Evolutionary conservation across 2,797 vertebrate species (phyloP), one percentile per base, ranked within the genome.

Genomic region (Catharus ustulatus): DNA sequence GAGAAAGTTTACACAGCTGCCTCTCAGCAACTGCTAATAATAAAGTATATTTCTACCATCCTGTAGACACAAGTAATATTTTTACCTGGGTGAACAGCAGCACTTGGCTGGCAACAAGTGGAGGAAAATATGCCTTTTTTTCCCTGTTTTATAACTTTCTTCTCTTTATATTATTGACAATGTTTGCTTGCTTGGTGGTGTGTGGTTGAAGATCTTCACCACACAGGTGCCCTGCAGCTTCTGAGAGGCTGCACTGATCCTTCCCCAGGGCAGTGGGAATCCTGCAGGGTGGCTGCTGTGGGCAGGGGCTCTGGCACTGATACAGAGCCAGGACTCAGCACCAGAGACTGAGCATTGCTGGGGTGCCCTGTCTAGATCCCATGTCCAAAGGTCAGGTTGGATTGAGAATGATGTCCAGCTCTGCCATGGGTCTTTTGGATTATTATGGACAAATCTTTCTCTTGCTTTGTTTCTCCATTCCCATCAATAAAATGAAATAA

Each of bases 1-100:
- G 75, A 91, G 75, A 90, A 89, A 87, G 77, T 90, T 96, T 95
- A 92, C 43, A 61, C 59, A 89, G 77, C 75, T 94, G 85, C 30
- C 46, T 85, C 71, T 84, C 48, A 84, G 66, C 54, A 79, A 21
- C 72, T 81, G 58, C 76, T 90, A 87, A 74, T 73, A 72, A 91
- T 77, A 89, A 92, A 85, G 49, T 40, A 7, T 67, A 22, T 68
- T 87, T 87, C 34, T 78, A 54, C n/a, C 29, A 48, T 78, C 12
- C 34, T 64, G 16, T 27, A 63, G n/a, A 38, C 29, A 59, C 11
- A 0, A 5, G n/a, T 29, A 83, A 61, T 87, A 51, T 74, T 90
- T 94, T 90, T n/a, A 83, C 34, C 80, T 81, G 46, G n/a, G 45
- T 63, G 38, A 76, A 13, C 36, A 40, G 29, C 27, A 81, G 38